phyloP scores from a whole-genome alignment of 2,888 invertebrate genomes.

The Ptychoptera contaminata region DNA sequence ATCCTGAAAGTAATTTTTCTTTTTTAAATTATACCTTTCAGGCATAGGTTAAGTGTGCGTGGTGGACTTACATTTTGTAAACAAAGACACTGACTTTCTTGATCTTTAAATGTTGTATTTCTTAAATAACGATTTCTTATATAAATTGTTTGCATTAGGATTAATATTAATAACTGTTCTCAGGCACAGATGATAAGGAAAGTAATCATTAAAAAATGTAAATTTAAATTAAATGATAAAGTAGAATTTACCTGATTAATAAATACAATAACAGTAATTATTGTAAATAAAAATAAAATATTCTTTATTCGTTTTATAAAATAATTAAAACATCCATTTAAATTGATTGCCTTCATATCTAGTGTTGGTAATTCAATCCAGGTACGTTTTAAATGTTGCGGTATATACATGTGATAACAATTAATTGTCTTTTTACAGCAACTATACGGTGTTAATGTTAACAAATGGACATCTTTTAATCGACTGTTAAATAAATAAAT shows the following conservation, averaged over 20 bases:
- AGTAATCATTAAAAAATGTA: too few relatives aligned
- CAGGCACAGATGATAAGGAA: too few relatives aligned
- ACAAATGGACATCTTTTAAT: background rate
- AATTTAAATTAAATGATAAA: too few relatives aligned
- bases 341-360: conserved; percentile 7
- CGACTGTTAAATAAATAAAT: background rate
- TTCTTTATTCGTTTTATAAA: conserved; percentile 1
- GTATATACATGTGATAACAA: conserved; percentile 7
- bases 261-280: background rate
- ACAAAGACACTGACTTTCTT: too few relatives aligned
- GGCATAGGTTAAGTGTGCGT: too few relatives aligned
- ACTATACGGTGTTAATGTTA: conserved; percentile 11
- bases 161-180: too few relatives aligned
- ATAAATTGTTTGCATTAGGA: too few relatives aligned
- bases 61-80: too few relatives aligned
- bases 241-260: background rate
- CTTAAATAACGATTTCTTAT: too few relatives aligned
- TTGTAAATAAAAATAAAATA: background rate
- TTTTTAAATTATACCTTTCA: too few relatives aligned
- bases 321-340: conserved; percentile 7
- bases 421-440: conserved; percentile 9
- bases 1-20: too few relatives aligned
- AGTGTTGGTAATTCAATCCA: conserved; percentile 6
- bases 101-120: too few relatives aligned
- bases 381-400: background rate